Evolutionary conservation across 2,113 vertebrate genomes (phyloP), one percentile per base, ranked within the genome.

Genomic region (Echinops telfairi): DNA sequence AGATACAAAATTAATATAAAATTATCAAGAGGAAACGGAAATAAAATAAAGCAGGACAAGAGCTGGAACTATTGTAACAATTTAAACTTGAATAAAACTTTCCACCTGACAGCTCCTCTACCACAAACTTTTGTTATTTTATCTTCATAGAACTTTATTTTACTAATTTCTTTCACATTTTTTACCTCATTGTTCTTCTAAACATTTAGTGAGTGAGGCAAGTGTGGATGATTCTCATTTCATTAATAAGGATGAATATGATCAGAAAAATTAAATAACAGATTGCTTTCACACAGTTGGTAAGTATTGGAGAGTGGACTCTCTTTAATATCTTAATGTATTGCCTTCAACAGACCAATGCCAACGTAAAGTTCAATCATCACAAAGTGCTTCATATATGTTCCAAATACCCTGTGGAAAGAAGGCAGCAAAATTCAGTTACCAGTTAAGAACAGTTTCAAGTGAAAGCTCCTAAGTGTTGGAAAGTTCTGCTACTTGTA

Each of bases 81-180:
- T 91, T 20, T n/a, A 25, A 79, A 31, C 14, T 71, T 1, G 5
- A 57, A 47, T 73, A 36, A 83, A 57, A 4, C 20, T 53, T 53
- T 79, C 3, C 33, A 60, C 7, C 0, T 20, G 0, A 6, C 1
- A 33, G 2, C 31, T 73, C 10, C 31, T 64, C 2, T 53, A 53
- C 10, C 3, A 53, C 15, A 25, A 14, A 3, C 1, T 20, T 2
- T 2, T 53, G 15, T 3, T 36, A 6, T 83, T 1, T 0, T 15
- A 23, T 6, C 12, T 53, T 11, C 22, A 23, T 1, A 47, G 1
- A 20, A 16, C n/a, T 38, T 43, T 15, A 62, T 64, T 2, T 31
- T 40, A 68, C 40, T 75, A 25, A 23, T 60, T 27, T 38, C 12
- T 77, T 60, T 84, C 8, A 5, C 1, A 14, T n/a, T 53, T n/a